Evolutionary conservation across 2,113 vertebrate species (phyloP).

Genomic region (Vulpes ferrilata): DNA sequence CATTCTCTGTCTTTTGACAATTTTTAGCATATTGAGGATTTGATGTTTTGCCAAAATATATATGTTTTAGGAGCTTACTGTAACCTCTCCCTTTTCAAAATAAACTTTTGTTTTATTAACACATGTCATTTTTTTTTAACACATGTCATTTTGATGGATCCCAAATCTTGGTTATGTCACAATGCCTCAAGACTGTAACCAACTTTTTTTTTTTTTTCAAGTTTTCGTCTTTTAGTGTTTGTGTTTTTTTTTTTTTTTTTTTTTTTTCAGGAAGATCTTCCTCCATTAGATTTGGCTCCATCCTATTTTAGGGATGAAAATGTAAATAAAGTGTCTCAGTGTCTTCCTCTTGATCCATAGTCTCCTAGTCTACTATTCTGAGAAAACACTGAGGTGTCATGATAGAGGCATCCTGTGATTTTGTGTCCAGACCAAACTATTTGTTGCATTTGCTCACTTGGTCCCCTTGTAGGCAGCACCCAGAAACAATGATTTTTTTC

Average conservation of each 20-base stretch:
- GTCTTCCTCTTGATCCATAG: background rate
- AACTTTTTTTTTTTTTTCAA: constrained; percentile 91
- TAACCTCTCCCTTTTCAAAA: constrained; percentile 90
- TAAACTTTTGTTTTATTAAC: constrained; percentile 89
- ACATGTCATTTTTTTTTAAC: constrained; percentile 89
- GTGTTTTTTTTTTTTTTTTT: constrained; percentile 86
- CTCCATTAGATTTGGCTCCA: constrained; percentile 89
- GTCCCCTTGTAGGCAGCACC: constrained; percentile 82
- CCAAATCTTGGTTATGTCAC: constrained; percentile 88
- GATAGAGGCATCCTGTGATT: background rate
- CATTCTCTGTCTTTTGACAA: constrained; percentile 92
- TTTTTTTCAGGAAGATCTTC: constrained; percentile 92
- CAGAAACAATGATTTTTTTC: constrained; percentile 81
- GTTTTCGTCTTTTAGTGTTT: constrained; percentile 89
- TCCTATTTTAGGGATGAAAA: constrained; percentile 88
- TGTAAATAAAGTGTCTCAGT: constrained; percentile 85
- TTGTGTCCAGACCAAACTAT: constrained; percentile 88
- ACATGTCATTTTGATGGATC: constrained; percentile 90
- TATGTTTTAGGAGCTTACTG: constrained; percentile 90
- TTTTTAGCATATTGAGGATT: constrained; percentile 91
- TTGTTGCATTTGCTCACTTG: constrained; percentile 89
- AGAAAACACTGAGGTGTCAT: background rate
- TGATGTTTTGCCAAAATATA: constrained; percentile 91
- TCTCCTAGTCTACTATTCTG: background rate
- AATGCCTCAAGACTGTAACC: constrained; percentile 87